A percentile compares a stretch with the other conserved stretches of the same genome.
phyloP scores from a whole-genome alignment of 1,140 invertebrate species.

The Xylocopa sonorina region DNA sequence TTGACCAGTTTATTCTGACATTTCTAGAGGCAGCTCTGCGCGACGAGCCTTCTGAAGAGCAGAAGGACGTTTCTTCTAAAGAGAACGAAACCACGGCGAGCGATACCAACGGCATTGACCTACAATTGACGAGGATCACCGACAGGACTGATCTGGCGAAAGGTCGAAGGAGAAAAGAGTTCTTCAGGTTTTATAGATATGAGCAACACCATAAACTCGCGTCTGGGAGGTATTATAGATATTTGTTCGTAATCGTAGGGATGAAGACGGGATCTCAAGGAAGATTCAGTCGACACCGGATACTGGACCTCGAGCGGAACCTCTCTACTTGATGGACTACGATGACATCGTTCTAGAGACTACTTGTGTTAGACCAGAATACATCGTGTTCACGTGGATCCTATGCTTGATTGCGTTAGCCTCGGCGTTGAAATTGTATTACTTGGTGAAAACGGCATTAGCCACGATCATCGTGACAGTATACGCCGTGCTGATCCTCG shows the following conservation, averaged over 20 bases:
- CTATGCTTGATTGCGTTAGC: conserved; percentile 94
- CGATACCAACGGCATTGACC: conserved; percentile 42
- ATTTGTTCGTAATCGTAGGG: conserved; percentile 46
- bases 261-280: conserved; percentile 43
- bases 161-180: conserved; percentile 62
- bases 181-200: conserved; percentile 67
- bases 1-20: conserved; percentile 73
- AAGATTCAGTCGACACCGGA: conserved; percentile 64
- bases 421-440: conserved; percentile 96
- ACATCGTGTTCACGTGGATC: conserved; percentile 96
- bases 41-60: conserved; percentile 54
- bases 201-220: conserved; percentile 59
- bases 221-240: conserved; percentile 63
- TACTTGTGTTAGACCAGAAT: conserved; percentile 89
- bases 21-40: conserved; percentile 72
- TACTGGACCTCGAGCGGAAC: neutral
- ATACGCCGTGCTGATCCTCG: conserved; percentile 87
- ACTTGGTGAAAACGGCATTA: conserved; percentile 93
- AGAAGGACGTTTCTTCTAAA: conserved; percentile 13
- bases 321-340: neutral
- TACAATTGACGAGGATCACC: conserved; percentile 55
- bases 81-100: conserved; percentile 35
- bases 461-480: conserved; percentile 88
- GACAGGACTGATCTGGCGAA: conserved; percentile 26
- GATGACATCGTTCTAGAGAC: conserved; percentile 29